phyloP scores from a whole-genome alignment of 2,797 vertebrate species.

The Falco columbarius region DNA sequence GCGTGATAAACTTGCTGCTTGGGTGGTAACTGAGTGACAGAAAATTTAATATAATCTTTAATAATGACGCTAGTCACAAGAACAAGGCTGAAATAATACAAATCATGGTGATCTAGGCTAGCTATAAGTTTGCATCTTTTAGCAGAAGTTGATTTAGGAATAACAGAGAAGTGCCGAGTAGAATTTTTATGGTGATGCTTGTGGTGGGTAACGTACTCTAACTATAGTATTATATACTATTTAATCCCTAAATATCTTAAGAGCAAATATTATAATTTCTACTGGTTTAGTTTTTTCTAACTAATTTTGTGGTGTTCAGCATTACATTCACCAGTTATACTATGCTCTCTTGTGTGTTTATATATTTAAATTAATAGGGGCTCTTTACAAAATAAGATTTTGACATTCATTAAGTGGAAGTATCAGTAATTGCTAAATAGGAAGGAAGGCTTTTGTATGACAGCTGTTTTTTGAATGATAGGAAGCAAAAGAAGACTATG shows the following conservation, averaged over 20 bases:
- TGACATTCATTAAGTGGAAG: neutral
- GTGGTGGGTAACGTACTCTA: neutral
- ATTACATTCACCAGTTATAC: neutral
- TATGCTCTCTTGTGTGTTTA: neutral
- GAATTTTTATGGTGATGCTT: neutral
- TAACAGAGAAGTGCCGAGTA: neutral
- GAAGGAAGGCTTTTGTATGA: neutral
- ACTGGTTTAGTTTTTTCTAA: neutral
- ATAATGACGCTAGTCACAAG: neutral
- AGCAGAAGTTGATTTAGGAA: neutral
- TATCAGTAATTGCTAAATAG: neutral
- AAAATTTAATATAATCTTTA: neutral
- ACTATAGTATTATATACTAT: neutral
- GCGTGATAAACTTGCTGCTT: neutral
- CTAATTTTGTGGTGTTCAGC: accelerated
- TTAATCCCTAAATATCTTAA: neutral
- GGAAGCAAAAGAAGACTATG: neutral
- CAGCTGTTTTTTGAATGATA: neutral
- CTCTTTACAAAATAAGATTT: neutral
- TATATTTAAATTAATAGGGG: neutral
- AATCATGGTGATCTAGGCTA: neutral
- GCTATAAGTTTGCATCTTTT: neutral
- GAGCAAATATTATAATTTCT: neutral
- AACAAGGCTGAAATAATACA: neutral
- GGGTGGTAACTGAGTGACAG: neutral